A percentile compares a stretch with the other conserved stretches of the same genome.
These are phyloP conservation scores for Eupleurogrammus muticus DNA, from an alignment of 2,797 vertebrate genomes.

Conservation along the genomic window DNA sequence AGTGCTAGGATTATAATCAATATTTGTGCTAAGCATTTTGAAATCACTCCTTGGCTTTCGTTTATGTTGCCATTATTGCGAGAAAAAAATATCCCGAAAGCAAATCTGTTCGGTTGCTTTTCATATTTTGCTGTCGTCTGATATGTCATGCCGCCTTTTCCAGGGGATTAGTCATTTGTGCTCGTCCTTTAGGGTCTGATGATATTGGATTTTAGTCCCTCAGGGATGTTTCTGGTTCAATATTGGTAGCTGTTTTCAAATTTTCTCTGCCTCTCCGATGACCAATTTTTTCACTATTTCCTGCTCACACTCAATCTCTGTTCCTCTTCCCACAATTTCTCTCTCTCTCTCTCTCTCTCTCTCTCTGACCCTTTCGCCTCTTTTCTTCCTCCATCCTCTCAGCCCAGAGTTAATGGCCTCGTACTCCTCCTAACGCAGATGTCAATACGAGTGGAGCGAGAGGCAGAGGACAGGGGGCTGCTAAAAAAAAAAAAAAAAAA, in stretches of 20 bases:
- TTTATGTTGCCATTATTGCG: conserved; percentile 12
- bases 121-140: conserved; percentile 21
- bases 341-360: conserved; percentile 21
- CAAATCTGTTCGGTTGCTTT: conserved; percentile 22
- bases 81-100: conserved; percentile 14
- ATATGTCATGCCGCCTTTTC: conserved; percentile 33
- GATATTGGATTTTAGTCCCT: conserved; percentile 62
- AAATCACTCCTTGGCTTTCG: not conserved
- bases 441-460: conserved; percentile 31
- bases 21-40: not conserved
- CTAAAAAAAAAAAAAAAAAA: conserved; percentile 12
- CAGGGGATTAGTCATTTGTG: conserved; percentile 43
- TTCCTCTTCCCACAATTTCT: conserved; percentile 35
- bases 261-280: conserved; percentile 20
- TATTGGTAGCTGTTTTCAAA: conserved; percentile 45
- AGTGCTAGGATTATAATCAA: not conserved
- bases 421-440: conserved; percentile 45
- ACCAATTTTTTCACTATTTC: conserved; percentile 33
- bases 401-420: conserved; percentile 46
- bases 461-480: conserved; percentile 29
- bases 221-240: conserved; percentile 49
- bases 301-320: conserved; percentile 33
- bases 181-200: conserved; percentile 34
- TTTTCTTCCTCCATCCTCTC: conserved; percentile 26
- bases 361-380: conserved; percentile 25